phyloP scores from a whole-genome alignment of 2,888 invertebrate genomes.

The Meteorus colon region DNA sequence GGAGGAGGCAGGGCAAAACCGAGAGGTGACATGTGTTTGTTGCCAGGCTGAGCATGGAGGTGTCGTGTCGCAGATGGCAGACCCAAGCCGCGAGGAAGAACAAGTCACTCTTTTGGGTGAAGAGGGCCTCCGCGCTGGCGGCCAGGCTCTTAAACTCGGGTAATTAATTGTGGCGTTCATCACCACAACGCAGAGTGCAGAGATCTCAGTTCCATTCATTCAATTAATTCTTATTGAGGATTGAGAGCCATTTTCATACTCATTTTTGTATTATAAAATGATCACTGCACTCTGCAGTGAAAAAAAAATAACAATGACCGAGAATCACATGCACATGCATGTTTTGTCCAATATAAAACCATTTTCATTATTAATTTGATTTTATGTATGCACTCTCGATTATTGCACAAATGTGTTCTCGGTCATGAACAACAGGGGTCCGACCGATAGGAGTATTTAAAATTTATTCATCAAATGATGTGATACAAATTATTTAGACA shows the following conservation, averaged over 20 bases:
- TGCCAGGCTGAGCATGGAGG: constrained; percentile 82
- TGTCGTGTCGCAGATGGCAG: constrained; percentile 93
- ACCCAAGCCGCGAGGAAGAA: constrained; percentile 96
- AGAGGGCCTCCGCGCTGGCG: constrained; percentile 94
- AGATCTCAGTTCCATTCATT: constrained; percentile 44
- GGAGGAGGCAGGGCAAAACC: constrained; percentile 69
- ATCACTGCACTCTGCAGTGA: constrained; percentile 64
- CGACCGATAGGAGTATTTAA: background rate
- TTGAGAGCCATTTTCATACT: no score
- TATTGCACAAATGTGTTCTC: constrained; percentile 58
- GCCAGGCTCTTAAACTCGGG: constrained; percentile 98
- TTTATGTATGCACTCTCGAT: constrained; percentile 44
- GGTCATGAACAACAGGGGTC: constrained; percentile 52
- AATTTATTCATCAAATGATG: background rate
- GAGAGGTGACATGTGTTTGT: constrained; percentile 75
- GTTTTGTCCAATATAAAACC: constrained; percentile 55
- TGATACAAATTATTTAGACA: background rate
- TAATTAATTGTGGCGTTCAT: constrained; percentile 78
- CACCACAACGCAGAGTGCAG: constrained; percentile 60
- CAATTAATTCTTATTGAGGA: background rate
- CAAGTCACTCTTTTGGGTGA: constrained; percentile 97
- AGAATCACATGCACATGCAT: constrained; percentile 61
- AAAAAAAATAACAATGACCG: constrained; percentile 55
- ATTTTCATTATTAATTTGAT: constrained; percentile 46
- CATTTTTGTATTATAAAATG: constrained; percentile 22